Evolutionary conservation across 2,888 invertebrate species (phyloP).

Genomic region (Bellardia bayeri): DNA sequence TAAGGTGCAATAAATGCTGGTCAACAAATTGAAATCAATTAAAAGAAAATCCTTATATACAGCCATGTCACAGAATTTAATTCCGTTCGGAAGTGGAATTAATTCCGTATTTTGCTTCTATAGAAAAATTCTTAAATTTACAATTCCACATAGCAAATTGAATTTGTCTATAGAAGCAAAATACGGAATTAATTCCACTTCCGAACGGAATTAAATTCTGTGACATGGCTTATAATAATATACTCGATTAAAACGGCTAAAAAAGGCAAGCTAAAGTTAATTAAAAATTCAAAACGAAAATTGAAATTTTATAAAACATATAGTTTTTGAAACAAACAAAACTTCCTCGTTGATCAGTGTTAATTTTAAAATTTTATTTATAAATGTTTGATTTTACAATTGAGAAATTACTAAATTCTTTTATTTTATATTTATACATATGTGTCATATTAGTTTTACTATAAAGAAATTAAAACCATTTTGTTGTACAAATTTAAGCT

Average conservation of each 20-base stretch:
- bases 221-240: no score
- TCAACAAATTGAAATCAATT: constrained; percentile 28
- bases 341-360: constrained; percentile 55
- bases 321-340: background rate
- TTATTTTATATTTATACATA: background rate
- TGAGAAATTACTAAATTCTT: constrained; percentile 24
- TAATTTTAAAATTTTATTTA: constrained; percentile 41
- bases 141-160: no score
- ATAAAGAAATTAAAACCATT: constrained; percentile 27
- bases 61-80: no score
- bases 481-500: constrained; percentile 1
- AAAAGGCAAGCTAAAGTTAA: constrained; percentile 6
- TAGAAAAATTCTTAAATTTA: no score
- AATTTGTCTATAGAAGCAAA: no score
- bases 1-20: constrained; percentile 70
- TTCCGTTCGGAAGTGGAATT: no score
- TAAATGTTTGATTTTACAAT: constrained; percentile 24
- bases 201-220: no score
- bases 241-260: background rate
- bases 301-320: background rate
- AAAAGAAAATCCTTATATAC: background rate
- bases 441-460: constrained; percentile 70
- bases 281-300: background rate
- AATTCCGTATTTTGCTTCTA: no score
- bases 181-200: no score